A percentile compares a stretch with the other conserved stretches of the same genome.
Conservation (phyloP, 1,140 invertebrate genomes). For the Brachionus manjavacas region DNA sequence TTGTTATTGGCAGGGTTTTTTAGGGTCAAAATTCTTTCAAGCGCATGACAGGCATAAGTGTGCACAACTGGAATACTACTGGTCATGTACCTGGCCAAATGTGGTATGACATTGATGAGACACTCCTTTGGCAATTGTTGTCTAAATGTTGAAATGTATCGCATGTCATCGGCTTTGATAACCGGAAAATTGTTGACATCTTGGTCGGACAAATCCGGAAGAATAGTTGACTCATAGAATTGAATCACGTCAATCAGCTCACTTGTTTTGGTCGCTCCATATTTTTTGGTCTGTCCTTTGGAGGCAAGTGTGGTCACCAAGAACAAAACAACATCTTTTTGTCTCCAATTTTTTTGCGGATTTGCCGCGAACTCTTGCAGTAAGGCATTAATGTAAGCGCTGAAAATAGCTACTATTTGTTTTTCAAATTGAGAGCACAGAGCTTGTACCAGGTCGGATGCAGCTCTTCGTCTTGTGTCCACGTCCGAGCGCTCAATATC, state of each 20-base stretch:
- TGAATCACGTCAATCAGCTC: slow-evolving; percentile 79
- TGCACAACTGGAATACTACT: slow-evolving; percentile 78
- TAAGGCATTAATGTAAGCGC: slow-evolving; percentile 25
- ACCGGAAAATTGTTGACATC: slow-evolving; percentile 80
- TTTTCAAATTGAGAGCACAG: slow-evolving; percentile 33
- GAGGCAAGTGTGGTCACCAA: slow-evolving; percentile 86
- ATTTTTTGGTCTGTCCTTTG: slow-evolving; percentile 78
- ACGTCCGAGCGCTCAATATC: slow-evolving; percentile 97
- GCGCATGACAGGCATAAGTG: slow-evolving; percentile 82
- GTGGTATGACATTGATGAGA: slow-evolving; percentile 66
- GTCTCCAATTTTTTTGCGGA: slow-evolving; percentile 74
- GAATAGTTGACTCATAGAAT: slow-evolving; percentile 77
- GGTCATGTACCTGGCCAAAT: slow-evolving; percentile 70
- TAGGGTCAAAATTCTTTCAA: slow-evolving; percentile 81
- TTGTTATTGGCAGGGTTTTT: slow-evolving; percentile 58
- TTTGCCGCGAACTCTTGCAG: slow-evolving; percentile 71
- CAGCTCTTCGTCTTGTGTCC: slow-evolving; percentile 84
- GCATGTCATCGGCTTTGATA: slow-evolving; percentile 87
- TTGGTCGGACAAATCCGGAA: slow-evolving; percentile 70
- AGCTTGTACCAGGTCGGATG: slow-evolving; percentile 78
- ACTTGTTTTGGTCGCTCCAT: slow-evolving; percentile 83
- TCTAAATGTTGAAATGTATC: slow-evolving; percentile 91
- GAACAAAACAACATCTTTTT: slow-evolving; percentile 91
- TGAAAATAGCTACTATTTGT: slow-evolving; percentile 38
- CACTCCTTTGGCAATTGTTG: slow-evolving; percentile 75